Conservation (phyloP, 2,888 invertebrate species). For the Fabriciana adippe region DNA sequence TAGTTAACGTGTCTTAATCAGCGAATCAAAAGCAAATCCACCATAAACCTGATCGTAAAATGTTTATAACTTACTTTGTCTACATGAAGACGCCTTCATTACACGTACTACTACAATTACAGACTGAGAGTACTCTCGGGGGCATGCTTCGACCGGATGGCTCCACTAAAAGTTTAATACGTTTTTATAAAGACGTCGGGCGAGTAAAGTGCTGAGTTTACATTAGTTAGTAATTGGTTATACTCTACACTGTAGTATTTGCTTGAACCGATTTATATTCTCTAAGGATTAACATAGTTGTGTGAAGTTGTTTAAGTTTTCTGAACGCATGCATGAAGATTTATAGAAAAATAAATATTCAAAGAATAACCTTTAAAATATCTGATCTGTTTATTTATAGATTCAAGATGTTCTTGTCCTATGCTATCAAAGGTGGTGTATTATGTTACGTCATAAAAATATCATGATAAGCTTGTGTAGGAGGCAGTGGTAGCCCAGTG, state of each 20-base stretch:
- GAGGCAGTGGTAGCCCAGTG: too few relatives aligned
- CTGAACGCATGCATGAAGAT: too few relatives aligned
- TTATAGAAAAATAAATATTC: too few relatives aligned
- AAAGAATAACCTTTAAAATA: too few relatives aligned
- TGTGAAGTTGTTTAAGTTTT: too few relatives aligned
- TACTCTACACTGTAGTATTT: neutral
- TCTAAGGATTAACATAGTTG: neutral
- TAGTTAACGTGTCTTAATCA: conserved; percentile 24
- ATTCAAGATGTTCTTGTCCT: too few relatives aligned
- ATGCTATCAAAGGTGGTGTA: too few relatives aligned
- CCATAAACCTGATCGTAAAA: conserved; percentile 35
- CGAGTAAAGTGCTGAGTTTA: conserved; percentile 30
- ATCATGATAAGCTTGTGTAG: too few relatives aligned
- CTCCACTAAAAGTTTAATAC: conserved; percentile 44
- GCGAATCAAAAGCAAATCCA: conserved; percentile 34
- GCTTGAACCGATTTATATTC: neutral
- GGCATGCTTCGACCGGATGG: conserved; percentile 38
- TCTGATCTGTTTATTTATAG: too few relatives aligned
- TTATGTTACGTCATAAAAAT: too few relatives aligned
- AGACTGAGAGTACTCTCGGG: conserved; percentile 37
- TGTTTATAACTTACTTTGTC: conserved; percentile 33
- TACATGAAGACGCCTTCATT: conserved; percentile 37
- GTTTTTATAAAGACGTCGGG: conserved; percentile 40
- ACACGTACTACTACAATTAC: conserved; percentile 43
- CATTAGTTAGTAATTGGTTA: conserved; percentile 23